Evolutionary conservation across 2,113 vertebrate species (phyloP), one percentile per base, ranked within the genome.

Genomic region (Petroica traversi): DNA sequence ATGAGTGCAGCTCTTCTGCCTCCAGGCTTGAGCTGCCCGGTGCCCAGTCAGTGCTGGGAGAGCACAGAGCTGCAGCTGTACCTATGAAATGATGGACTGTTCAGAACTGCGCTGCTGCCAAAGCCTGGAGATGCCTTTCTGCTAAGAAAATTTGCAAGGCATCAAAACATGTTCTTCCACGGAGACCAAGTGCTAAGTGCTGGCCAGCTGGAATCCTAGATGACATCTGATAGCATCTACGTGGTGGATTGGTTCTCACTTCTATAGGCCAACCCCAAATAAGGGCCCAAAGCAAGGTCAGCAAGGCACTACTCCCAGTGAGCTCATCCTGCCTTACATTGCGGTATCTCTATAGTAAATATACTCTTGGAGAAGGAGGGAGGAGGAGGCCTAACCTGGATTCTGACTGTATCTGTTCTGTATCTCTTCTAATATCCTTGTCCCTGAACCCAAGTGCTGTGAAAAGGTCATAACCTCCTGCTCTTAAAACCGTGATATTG

Each of bases 81-180:
- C 20, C 5, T 22, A 2, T 2, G 33, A 23, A 18, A 29, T 17
- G 11, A 25, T 1, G 8, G n/a, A 14, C 25, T 1, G 1, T 8
- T 41, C 25, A 22, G 66, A 33, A 68, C 48, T 28, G 46, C 1
- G 0, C 48, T 67, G 61, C 73, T 86, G 45, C 58, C 4, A 2
- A 46, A 69, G 54, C 66, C 68, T 43, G 36, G 26, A 84, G 67
- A 38, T 8, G 2, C 5, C 6, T 33, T 72, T 79, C 54, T 46
- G 43, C 8, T 49, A 57, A 33, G 19, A 77, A 85, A 81, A 77
- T 34, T 57, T 34, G 19, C 29, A 73, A 57, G 73, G 49, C 45
- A 77, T 48, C 88, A 61, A 63, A 64, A 84, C 1, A 0, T 26
- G 5, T 29, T 73, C 59, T 81, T 84, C 19, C 62, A 75, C 1